Conservation (phyloP, 2,797 vertebrate genomes). For the Natrix natrix region DNA sequence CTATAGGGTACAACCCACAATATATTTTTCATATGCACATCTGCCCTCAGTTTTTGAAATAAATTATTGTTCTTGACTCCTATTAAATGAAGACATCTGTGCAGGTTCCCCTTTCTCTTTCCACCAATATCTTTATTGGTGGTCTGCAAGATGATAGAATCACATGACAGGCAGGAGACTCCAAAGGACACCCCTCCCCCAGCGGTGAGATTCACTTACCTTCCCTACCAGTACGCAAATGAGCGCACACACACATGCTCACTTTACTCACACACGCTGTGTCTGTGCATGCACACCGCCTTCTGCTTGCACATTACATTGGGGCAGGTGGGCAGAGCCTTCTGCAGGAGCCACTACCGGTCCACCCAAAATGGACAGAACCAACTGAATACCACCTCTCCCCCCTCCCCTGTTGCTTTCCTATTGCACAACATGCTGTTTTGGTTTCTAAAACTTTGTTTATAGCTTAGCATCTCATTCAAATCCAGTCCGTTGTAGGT, state of each 20-base stretch:
- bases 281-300: too few relatives aligned
- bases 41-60: background rate
- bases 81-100: background rate
- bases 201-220: too few relatives aligned
- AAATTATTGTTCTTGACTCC: background rate
- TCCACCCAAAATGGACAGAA: too few relatives aligned
- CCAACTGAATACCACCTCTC: too few relatives aligned
- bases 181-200: too few relatives aligned
- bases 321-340: too few relatives aligned
- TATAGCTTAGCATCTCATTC: background rate
- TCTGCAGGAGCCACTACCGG: too few relatives aligned
- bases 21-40: background rate
- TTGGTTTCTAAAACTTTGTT: background rate
- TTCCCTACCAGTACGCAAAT: too few relatives aligned
- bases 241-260: too few relatives aligned
- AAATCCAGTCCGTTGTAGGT: background rate
- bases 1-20: background rate
- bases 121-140: background rate
- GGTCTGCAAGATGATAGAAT: background rate
- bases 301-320: too few relatives aligned
- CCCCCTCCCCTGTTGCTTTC: too few relatives aligned
- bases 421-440: background rate
- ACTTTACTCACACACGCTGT: too few relatives aligned
- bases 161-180: background rate
- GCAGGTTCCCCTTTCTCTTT: background rate